phyloP scores from a whole-genome alignment of 2,113 vertebrate species.

The Brachypteracias leptosomus region DNA sequence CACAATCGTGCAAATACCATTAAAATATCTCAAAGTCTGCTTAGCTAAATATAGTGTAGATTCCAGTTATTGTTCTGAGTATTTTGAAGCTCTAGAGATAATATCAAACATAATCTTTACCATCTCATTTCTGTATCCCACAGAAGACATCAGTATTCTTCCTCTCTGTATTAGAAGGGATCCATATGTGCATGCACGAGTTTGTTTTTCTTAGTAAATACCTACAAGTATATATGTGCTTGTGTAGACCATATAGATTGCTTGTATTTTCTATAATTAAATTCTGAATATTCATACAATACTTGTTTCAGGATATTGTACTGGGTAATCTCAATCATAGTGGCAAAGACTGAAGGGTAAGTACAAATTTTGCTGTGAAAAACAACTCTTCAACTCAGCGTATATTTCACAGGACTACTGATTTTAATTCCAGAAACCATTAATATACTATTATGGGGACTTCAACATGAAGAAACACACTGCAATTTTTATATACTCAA shows the following conservation, averaged over 20 bases:
- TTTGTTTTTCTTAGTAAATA: not conserved
- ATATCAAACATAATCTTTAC: not conserved
- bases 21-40: not conserved
- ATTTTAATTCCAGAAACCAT: not conserved
- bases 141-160: not conserved
- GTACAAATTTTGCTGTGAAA: not conserved
- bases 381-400: not conserved
- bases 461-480: not conserved
- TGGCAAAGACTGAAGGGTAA: not conserved
- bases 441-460: not conserved
- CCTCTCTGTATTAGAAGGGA: not conserved
- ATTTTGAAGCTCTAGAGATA: not conserved
- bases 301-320: not conserved
- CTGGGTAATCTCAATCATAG: not conserved
- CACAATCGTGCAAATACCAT: not conserved
- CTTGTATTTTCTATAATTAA: not conserved
- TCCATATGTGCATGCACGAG: not conserved
- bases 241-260: not conserved
- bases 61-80: not conserved
- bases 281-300: not conserved
- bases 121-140: not conserved
- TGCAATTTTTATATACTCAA: not conserved
- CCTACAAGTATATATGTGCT: not conserved
- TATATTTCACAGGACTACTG: not conserved
- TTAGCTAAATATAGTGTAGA: not conserved